Evolutionary conservation across 2,113 vertebrate genomes (phyloP), one percentile per base, ranked within the genome.

Genomic region (Equus przewalskii): DNA sequence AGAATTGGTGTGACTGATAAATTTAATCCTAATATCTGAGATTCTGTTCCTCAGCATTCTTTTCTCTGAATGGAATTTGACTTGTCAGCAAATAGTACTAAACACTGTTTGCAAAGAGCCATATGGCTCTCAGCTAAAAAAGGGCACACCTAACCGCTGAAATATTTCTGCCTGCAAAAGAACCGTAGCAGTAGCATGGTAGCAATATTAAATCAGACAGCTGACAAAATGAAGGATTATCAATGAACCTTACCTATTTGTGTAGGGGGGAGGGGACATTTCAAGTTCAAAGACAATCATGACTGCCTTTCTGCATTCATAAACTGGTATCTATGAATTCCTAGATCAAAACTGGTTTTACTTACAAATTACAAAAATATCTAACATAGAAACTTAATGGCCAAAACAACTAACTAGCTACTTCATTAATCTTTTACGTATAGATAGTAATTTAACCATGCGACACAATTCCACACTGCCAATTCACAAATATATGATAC

Each of bases 391-490:
- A 97, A 90, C 6, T 51, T 51, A 41, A 89, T 91, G 70, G 46
- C 6, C 41, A 69, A 93, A 96, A 69, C 11, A 44, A 19, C 18
- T 54, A 82, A 46, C 10, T n/a, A 72, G 15, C 22, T 96, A 91
- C 49, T 89, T 95, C 44, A 93, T 85, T 81, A 90, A 85, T 94
- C 4, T 92, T 96, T 97, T 78, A 91, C n/a, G 51, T 96, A 91
- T 79, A 91, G 51, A 88, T 67, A 92, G 26, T 96, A 93, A 94
- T 94, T 89, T 95, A 94, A 80, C 65, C 51, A 70, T 82, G 44
- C 19, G 82, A 96, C 88, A 80, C 28, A 97, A 78, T 80, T 93
- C 13, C 62, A 97, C 49, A 96, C 30, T 79, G 83, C 58, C 41
- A 83, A 80, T 10, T 91, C 51, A 93, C 62, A 95, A 94, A 96